Evolutionary conservation across 2,888 invertebrate species (phyloP), one percentile per base, ranked within the genome.

Genomic region (Hedya salicella): DNA sequence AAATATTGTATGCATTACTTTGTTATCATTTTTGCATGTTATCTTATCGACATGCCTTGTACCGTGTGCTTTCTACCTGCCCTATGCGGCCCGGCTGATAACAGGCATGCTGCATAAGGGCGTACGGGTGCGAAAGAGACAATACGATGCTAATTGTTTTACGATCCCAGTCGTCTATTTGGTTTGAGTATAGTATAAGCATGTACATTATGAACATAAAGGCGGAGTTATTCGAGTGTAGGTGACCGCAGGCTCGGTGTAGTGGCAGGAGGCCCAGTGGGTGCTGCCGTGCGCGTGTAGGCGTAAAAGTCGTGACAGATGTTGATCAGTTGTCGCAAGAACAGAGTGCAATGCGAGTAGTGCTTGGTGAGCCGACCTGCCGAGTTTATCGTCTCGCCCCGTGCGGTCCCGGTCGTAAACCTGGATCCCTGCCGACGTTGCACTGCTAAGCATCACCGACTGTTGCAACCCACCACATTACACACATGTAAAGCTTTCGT

Each of bases 331-430:
- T 50, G 64, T 40, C 16, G 48, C 25, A 11, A 17, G 39, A 63
- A 60, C 46, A 48, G n/a, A 57, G 60, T 50, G 49, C 40, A 32
- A 52, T 65, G 52, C 65, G 48, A 57, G 69, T 63, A 70, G 78
- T 60, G 21, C 39, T 52, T 21, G 30, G 30, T 54, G 36, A 39
- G 89, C 94, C 90, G 93, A 96, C 97, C 97, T 97, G 94, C 98
- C 98, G 80, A 98, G 95, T 79, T 95, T 95, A 93, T 98, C 98
- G 93, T 98, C 98, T 86, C 95, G 95, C 84, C 96, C 96, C 77
- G 97, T 95, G 82, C 96, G 95, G 94, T 98, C 98, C 95, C 97
- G 97, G 95, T 98, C 98, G 94, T 94, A 97, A 79, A 98, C 95
- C 85, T 92, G 93, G 83, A 96, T 93, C 81, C 78, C 77, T 72